Evolutionary conservation across 2,797 vertebrate genomes (phyloP).

Genomic region (Cryptoblepharus egeriae): DNA sequence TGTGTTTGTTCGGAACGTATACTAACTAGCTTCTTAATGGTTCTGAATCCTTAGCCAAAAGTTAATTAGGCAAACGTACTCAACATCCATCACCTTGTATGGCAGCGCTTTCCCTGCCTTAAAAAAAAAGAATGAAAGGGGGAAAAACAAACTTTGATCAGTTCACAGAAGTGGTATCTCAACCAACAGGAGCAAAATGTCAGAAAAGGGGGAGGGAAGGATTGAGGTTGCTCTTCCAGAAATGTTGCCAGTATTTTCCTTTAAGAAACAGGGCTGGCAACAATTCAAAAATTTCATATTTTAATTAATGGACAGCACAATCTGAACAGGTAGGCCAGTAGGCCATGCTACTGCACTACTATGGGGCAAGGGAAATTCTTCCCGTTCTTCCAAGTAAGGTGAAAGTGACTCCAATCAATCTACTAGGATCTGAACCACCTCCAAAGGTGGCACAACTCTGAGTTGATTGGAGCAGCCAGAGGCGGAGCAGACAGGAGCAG

Average conservation of each 20-base stretch:
- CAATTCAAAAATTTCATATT: background rate
- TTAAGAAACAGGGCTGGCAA: background rate
- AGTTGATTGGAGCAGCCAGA: too few relatives aligned
- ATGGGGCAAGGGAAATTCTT: too few relatives aligned
- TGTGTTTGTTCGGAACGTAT: constrained; percentile 87
- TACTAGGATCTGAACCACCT: too few relatives aligned
- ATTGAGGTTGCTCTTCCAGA: constrained; percentile 1
- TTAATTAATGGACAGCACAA: too few relatives aligned
- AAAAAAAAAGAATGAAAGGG: constrained; percentile 12
- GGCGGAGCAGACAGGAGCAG: too few relatives aligned
- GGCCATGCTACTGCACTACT: too few relatives aligned
- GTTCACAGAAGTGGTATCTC: constrained; percentile 39
- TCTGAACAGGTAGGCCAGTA: too few relatives aligned
- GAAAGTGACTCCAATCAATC: too few relatives aligned
- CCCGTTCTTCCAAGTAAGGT: too few relatives aligned
- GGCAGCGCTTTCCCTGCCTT: constrained; percentile 49
- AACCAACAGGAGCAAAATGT: background rate
- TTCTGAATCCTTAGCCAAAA: constrained; percentile 85
- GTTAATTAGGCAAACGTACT: constrained; percentile 88
- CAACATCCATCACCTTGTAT: constrained; percentile 75
- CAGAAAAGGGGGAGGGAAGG: constrained; percentile 6
- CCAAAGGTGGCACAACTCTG: too few relatives aligned
- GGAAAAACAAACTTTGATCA: constrained; percentile 38
- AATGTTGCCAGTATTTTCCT: background rate
- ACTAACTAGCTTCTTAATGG: constrained; percentile 93